phyloP scores from a whole-genome alignment of 2,888 invertebrate genomes.

The Troides aeacus region DNA sequence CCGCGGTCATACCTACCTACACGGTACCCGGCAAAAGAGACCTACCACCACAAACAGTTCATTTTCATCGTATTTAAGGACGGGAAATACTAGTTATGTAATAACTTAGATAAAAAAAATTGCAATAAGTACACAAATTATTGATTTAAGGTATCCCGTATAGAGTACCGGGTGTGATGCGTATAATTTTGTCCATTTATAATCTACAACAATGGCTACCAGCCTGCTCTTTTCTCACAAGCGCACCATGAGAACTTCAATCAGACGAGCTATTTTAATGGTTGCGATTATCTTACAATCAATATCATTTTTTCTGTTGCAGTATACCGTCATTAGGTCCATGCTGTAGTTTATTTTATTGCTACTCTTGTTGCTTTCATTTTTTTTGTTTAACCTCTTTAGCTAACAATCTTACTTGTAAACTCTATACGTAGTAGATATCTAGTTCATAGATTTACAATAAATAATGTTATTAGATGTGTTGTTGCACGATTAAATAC shows the following conservation, averaged over 20 bases:
- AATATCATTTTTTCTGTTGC: constrained; percentile 51
- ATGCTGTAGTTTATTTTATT: constrained; percentile 36
- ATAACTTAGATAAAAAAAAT: not conserved
- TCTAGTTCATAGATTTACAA: not conserved
- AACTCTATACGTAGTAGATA: too few species aligned
- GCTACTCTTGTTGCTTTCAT: constrained; percentile 33
- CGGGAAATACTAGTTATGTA: too few species aligned
- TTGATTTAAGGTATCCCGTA: not conserved
- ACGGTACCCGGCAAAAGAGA: too few species aligned
- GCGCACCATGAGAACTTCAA: constrained; percentile 66
- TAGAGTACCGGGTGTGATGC: constrained; percentile 5
- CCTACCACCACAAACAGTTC: too few species aligned
- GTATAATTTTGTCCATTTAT: constrained; percentile 27
- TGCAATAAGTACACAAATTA: not conserved
- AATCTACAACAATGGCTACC: constrained; percentile 29
- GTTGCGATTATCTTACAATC: constrained; percentile 56
- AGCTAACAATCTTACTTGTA: not conserved
- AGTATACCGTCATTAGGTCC: constrained; percentile 46
- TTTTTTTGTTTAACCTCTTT: not conserved
- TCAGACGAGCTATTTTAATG: constrained; percentile 66
- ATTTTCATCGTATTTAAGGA: too few species aligned
- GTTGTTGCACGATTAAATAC: too few species aligned
- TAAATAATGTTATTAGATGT: not conserved
- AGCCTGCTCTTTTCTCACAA: constrained; percentile 49
- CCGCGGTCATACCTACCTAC: too few species aligned